phyloP scores from a whole-genome alignment of 2,888 invertebrate species.

The Lissonota sp. region DNA sequence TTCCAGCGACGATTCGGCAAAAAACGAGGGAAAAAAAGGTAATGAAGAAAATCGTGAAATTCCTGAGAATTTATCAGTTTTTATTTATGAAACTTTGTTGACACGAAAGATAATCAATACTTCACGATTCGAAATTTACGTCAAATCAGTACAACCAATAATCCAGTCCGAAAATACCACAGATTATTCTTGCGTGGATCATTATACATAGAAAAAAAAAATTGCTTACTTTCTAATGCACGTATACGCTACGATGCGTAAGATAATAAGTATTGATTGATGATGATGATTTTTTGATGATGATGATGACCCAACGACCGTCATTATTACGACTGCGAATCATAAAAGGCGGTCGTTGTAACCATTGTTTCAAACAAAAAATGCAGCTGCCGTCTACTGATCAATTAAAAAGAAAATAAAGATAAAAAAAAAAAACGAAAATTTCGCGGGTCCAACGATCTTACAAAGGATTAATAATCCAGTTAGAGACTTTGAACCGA shows the following conservation, averaged over 20 bases:
- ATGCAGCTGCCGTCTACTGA: constrained; percentile 51
- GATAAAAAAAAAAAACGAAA: constrained; percentile 8
- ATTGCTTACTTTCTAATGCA: constrained; percentile 75
- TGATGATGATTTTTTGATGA: constrained; percentile 63
- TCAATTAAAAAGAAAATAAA: constrained; percentile 8
- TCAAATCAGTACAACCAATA: constrained; percentile 62
- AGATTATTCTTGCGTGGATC: constrained; percentile 57
- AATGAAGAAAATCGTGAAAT: constrained; percentile 30
- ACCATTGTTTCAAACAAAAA: constrained; percentile 26
- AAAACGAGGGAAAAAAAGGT: neutral
- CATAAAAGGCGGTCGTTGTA: constrained; percentile 12
- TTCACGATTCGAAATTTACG: constrained; percentile 60
- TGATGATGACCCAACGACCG: constrained; percentile 47
- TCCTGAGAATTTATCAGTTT: constrained; percentile 69
- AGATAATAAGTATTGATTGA: constrained; percentile 54
- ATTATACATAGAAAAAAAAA: constrained; percentile 71
- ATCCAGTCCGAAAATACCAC: constrained; percentile 38
- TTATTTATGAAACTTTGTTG: constrained; percentile 80
- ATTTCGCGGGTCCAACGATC: neutral
- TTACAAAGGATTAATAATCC: constrained; percentile 4
- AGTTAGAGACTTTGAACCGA: neutral
- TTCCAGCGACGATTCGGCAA: neutral
- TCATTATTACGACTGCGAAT: constrained; percentile 35
- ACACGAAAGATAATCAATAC: constrained; percentile 76
- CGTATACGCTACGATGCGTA: constrained; percentile 67